Percentiles rank a stretch among this genome's conserved stretches.
phyloP scores from a whole-genome alignment of 2,113 vertebrate genomes.

The Chauna torquata region DNA sequence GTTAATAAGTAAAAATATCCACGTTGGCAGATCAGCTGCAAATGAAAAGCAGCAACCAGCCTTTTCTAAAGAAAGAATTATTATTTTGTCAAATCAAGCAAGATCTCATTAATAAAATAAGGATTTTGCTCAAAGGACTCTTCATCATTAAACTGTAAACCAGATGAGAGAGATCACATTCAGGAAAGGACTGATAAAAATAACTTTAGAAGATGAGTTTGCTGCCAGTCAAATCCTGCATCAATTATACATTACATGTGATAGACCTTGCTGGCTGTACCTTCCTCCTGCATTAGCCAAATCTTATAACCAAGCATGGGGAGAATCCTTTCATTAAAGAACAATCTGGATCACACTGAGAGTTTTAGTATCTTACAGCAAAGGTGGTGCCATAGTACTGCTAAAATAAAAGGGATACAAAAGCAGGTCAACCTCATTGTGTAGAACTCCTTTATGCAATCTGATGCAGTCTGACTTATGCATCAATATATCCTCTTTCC shows the following conservation, averaged over 20 bases:
- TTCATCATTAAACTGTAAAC: constrained; percentile 1
- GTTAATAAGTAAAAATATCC: background rate
- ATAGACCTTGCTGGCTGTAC: constrained; percentile 16
- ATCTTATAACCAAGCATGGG: background rate
- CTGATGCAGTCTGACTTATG: background rate
- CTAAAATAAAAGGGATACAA: background rate
- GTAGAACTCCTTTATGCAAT: background rate
- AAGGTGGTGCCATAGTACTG: background rate
- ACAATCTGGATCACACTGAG: background rate
- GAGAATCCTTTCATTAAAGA: constrained; percentile 45
- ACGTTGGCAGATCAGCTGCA: background rate
- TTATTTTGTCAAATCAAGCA: constrained; percentile 26
- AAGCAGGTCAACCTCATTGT: constrained; percentile 1
- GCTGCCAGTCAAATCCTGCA: background rate
- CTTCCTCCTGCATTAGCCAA: constrained; percentile 31
- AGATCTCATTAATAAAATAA: constrained; percentile 49
- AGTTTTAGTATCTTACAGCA: background rate
- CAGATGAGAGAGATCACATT: background rate
- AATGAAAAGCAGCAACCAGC: background rate
- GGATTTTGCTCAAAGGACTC: constrained; percentile 11
- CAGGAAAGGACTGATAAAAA: constrained; percentile 6
- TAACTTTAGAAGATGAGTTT: background rate
- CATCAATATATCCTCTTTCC: background rate
- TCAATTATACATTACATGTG: constrained; percentile 39
- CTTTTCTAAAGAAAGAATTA: constrained; percentile 10